Evolutionary conservation across 2,888 invertebrate genomes (phyloP).

Genomic region (Lingula anatina): DNA sequence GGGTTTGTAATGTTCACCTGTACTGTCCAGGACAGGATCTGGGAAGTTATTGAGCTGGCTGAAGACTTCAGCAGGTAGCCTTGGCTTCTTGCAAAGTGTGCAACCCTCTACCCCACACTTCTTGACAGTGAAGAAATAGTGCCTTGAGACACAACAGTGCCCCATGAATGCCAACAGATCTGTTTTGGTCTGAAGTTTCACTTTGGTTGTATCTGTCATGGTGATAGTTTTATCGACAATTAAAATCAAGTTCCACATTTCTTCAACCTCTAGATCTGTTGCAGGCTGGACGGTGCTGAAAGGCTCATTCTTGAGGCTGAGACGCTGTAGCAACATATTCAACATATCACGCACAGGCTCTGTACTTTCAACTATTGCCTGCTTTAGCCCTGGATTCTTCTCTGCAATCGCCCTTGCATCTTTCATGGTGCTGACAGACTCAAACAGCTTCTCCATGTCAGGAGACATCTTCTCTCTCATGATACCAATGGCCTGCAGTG

Average conservation of each 20-base stretch:
- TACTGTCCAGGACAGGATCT: neutral
- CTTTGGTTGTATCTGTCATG: neutral
- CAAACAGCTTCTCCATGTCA: constrained; percentile 7
- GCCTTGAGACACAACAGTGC: neutral
- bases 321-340: neutral
- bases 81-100: neutral
- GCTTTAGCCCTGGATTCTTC: neutral
- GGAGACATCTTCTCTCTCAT: constrained; percentile 7
- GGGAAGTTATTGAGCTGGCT: neutral
- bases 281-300: neutral
- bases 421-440: no score
- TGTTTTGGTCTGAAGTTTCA: neutral
- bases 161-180: neutral
- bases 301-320: neutral
- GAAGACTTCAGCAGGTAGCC: neutral
- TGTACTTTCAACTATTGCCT: neutral
- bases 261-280: neutral
- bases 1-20: neutral
- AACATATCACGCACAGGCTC: neutral
- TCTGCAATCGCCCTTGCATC: neutral
- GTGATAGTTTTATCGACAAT: neutral
- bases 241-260: neutral
- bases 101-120: constrained; percentile 1
- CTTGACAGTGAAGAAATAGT: neutral
- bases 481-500: constrained; percentile 9